These are phyloP conservation scores for Brenthis ino DNA, from an alignment of 2,888 invertebrate genomes.

Conservation along the genomic window DNA sequence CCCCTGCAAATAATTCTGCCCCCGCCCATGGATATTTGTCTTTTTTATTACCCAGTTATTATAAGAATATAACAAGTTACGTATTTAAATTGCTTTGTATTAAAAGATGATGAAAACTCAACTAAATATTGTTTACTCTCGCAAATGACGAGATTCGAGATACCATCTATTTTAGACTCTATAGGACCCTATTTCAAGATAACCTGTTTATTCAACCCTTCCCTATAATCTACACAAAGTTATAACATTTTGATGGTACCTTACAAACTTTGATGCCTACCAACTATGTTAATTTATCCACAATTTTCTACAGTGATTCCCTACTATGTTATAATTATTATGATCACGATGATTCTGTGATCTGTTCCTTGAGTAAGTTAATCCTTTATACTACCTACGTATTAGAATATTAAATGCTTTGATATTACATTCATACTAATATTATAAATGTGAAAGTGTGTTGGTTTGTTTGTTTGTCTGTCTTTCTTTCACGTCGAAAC, in stretches of 20 bases:
- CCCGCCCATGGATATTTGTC: no score
- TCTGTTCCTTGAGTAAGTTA: background rate
- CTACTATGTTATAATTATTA: conserved; percentile 19
- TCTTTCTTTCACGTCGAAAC: no score
- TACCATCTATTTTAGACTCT: conserved; percentile 23
- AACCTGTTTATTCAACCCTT: conserved; percentile 28
- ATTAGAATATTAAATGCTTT: no score
- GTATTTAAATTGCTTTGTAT: background rate
- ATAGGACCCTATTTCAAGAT: conserved; percentile 21
- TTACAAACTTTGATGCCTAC: conserved; percentile 31
- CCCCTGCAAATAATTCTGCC: no score
- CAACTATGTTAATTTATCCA: conserved; percentile 21
- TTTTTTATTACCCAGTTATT: no score
- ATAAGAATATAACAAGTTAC: background rate
- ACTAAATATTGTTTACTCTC: background rate
- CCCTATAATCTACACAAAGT: conserved; percentile 23
- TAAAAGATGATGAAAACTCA: background rate
- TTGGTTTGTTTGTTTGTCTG: no score
- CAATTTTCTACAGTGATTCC: conserved; percentile 5
- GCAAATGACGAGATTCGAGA: conserved; percentile 4
- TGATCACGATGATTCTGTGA: conserved; percentile 3
- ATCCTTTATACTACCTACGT: background rate
- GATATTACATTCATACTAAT: background rate
- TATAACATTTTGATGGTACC: conserved; percentile 34
- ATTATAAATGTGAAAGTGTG: no score